A percentile compares a stretch with the other conserved stretches of the same genome.
These are phyloP conservation scores for Monomorium pharaonis DNA, from an alignment of 1,140 invertebrate genomes.

Conservation along the genomic window DNA sequence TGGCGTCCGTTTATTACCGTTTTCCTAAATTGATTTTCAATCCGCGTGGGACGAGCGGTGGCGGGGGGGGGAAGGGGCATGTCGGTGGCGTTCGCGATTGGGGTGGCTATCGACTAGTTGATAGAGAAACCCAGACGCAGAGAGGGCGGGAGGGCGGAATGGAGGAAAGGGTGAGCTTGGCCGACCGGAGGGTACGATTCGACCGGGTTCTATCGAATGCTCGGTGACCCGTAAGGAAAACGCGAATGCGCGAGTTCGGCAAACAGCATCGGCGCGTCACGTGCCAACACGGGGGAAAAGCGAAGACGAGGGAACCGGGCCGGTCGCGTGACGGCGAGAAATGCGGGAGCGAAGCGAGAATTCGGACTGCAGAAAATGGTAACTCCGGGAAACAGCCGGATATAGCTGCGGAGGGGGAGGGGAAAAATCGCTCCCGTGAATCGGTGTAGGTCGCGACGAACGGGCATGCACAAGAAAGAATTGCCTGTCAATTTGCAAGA, in stretches of 20 bases:
- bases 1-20: conserved; percentile 75
- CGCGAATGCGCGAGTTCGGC: conserved; percentile 79
- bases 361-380: not conserved
- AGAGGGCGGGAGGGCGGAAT: not conserved
- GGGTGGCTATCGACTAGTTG: conserved; percentile 39
- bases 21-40: conserved; percentile 76
- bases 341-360: not conserved
- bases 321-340: conserved; percentile 14
- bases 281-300: conserved; percentile 59
- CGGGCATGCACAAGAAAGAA: not conserved
- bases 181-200: conserved; percentile 70
- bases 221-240: conserved; percentile 80
- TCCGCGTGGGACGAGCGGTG: conserved; percentile 52
- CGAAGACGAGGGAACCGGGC: not conserved
- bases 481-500: too few relatives aligned
- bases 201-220: conserved; percentile 73
- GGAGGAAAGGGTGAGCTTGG: conserved; percentile 51
- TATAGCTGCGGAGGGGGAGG: not conserved
- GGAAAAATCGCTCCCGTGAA: not conserved
- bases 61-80: conserved; percentile 6
- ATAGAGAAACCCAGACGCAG: conserved; percentile 58
- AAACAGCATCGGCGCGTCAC: conserved; percentile 77
- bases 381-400: not conserved
- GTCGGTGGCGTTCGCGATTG: conserved; percentile 49
- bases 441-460: not conserved